These are phyloP conservation scores for Ctenomys sociabilis DNA, from an alignment of 2,113 vertebrate species.

Conservation along the genomic window DNA sequence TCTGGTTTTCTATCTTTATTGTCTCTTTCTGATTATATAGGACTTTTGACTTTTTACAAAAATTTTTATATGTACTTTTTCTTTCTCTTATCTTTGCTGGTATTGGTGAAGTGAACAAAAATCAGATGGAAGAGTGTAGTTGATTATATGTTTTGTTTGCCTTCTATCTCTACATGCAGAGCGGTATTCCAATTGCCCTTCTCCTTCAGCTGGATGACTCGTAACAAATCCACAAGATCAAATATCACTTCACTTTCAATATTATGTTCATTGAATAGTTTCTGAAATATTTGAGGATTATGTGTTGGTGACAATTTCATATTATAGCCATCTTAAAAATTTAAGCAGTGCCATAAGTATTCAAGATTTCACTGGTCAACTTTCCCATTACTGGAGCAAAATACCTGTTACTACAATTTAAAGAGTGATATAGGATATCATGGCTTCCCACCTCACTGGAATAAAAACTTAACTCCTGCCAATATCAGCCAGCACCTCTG, in stretches of 20 bases:
- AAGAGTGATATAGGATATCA: background rate
- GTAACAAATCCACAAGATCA: background rate
- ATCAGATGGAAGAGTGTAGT: background rate
- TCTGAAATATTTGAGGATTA: conserved; percentile 63
- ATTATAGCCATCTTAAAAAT: conserved; percentile 54
- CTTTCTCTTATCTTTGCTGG: background rate
- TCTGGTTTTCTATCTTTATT: background rate
- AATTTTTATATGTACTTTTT: background rate
- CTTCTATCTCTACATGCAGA: conserved; percentile 13
- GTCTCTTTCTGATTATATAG: background rate
- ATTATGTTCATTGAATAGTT: conserved; percentile 53
- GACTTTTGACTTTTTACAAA: background rate
- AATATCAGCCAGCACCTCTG: background rate
- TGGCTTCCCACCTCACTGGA: background rate
- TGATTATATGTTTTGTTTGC: background rate
- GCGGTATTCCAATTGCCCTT: background rate
- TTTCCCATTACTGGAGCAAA: background rate
- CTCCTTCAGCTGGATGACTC: background rate
- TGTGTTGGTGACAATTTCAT: conserved; percentile 59
- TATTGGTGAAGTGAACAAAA: background rate
- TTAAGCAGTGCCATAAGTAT: background rate
- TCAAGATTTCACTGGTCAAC: background rate
- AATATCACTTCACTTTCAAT: conserved; percentile 59
- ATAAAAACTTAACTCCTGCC: background rate
- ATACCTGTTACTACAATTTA: background rate